phyloP scores from a whole-genome alignment of 2,888 invertebrate genomes.

The Timema cristinae region DNA sequence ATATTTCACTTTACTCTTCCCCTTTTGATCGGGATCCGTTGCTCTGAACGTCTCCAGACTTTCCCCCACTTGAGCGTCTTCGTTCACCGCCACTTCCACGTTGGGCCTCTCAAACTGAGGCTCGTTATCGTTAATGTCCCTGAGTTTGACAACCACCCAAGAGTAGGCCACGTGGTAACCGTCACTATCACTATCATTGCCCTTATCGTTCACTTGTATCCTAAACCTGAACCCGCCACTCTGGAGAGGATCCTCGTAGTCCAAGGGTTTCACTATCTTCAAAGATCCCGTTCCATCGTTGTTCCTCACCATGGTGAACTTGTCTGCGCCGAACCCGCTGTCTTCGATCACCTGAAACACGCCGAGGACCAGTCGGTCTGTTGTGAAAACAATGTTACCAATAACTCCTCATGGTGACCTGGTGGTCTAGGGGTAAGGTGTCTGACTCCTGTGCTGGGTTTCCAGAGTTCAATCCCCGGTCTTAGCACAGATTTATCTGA shows the following conservation, averaged over 20 bases:
- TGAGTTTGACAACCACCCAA: constrained; percentile 47
- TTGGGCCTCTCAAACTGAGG: constrained; percentile 49
- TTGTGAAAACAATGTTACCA: not conserved
- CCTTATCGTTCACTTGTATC: constrained; percentile 44
- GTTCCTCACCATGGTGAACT: constrained; percentile 49
- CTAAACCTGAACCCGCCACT: constrained; percentile 50
- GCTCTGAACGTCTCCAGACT: constrained; percentile 43
- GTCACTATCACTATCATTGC: constrained; percentile 46
- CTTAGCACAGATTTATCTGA: too few species aligned
- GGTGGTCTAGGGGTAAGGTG: too few species aligned
- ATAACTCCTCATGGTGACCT: too few species aligned
- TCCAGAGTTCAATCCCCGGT: too few species aligned
- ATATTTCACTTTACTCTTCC: constrained; percentile 37
- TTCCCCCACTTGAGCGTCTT: constrained; percentile 49
- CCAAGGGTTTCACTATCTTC: constrained; percentile 50
- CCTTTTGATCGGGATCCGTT: constrained; percentile 27
- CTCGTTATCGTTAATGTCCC: constrained; percentile 53
- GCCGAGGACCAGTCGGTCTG: not conserved
- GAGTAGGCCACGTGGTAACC: constrained; percentile 50
- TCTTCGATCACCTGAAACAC: constrained; percentile 41
- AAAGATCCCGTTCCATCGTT: constrained; percentile 49
- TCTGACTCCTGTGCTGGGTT: too few species aligned
- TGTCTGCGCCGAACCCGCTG: constrained; percentile 48
- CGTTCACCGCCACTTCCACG: constrained; percentile 46
- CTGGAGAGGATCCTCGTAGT: constrained; percentile 51